A percentile compares a stretch with the other conserved stretches of the same genome.
These are phyloP conservation scores for Eustalomyia histrio DNA, from an alignment of 2,888 invertebrate species.

Conservation along the genomic window DNA sequence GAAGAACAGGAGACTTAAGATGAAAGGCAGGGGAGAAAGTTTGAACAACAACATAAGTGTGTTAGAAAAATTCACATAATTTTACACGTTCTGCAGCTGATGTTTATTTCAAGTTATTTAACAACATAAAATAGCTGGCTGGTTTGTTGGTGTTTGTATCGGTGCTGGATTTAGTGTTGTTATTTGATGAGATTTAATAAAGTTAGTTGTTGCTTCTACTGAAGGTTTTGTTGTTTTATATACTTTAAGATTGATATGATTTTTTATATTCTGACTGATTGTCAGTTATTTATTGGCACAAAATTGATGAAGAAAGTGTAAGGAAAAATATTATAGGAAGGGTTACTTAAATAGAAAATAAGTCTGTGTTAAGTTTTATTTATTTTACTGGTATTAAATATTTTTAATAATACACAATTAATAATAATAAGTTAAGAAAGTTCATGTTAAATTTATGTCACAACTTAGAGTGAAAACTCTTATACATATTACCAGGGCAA, in stretches of 20 bases:
- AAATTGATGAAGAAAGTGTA: neutral
- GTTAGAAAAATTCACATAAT: slow-evolving; percentile 46
- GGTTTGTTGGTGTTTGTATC: neutral
- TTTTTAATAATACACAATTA: too few species aligned
- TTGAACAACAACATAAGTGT: slow-evolving; percentile 34
- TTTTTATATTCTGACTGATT: slow-evolving; percentile 21
- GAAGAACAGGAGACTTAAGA: neutral
- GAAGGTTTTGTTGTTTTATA: neutral
- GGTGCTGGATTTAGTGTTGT: neutral
- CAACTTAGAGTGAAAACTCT: too few species aligned
- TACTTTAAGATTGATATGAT: slow-evolving; percentile 44
- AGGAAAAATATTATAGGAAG: neutral
- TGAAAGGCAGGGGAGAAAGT: neutral
- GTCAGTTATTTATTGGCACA: slow-evolving; percentile 3
- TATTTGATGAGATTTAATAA: slow-evolving; percentile 45
- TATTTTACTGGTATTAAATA: too few species aligned
- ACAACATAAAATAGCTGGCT: slow-evolving; percentile 4
- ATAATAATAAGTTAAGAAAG: too few species aligned
- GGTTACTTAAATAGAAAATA: too few species aligned
- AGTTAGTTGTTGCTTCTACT: slow-evolving; percentile 37
- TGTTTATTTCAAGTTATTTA: slow-evolving; percentile 45
- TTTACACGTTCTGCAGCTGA: slow-evolving; percentile 54
- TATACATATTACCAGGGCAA: too few species aligned
- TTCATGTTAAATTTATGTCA: too few species aligned
- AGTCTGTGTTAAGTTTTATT: too few species aligned